Evolutionary conservation across 2,888 invertebrate genomes (phyloP), one percentile per base, ranked within the genome.

Genomic region (Prostheceraeus crozeri): DNA sequence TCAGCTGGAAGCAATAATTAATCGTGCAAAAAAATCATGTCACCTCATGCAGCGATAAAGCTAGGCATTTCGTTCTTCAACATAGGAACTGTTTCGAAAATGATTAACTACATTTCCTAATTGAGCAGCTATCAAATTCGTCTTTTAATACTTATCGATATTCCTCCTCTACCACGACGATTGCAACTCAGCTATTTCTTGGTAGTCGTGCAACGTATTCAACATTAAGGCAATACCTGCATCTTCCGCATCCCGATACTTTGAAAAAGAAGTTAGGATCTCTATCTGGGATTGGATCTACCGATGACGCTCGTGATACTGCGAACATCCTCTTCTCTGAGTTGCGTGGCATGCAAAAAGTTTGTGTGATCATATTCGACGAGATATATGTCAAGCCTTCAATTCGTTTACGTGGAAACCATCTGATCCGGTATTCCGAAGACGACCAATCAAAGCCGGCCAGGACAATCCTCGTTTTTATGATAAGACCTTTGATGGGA

Each of bases 371-470:
- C 14, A 16, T 48, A 14, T 48, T 19, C 28, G 8, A 48, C 28
- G 48, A 48, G n/a, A 30, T 21, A 28, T 48, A 10, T 48, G 48
- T 48, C 4, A 48, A 48, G 28, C 48, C 23, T 21, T 28, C 27
- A 25, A 48, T 25, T 48, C 8, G 14, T 6, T 48, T 28, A 10
- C 48, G 23, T 48, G 48, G 48, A 28, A 30, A 30, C 14, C 48
- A 48, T 48, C 28, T 48, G n/a, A 48, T 48, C 4, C 27, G 27
- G 25, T 48, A 48, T 30, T 48, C 48, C n/a, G 4, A 19, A 19
- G 40, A 40, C 23, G 8, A 48, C 10, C 48, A 10, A 16, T 28
- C 23, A 10, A 6, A 4, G 10, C 48, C 48, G 6, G 48, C 48
- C 28, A 48, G 28, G 28, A 48, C 23, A 14, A 48, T 48, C 48